Evolutionary conservation across 2,113 vertebrate genomes (phyloP).

Genomic region (Chrysemys picta): DNA sequence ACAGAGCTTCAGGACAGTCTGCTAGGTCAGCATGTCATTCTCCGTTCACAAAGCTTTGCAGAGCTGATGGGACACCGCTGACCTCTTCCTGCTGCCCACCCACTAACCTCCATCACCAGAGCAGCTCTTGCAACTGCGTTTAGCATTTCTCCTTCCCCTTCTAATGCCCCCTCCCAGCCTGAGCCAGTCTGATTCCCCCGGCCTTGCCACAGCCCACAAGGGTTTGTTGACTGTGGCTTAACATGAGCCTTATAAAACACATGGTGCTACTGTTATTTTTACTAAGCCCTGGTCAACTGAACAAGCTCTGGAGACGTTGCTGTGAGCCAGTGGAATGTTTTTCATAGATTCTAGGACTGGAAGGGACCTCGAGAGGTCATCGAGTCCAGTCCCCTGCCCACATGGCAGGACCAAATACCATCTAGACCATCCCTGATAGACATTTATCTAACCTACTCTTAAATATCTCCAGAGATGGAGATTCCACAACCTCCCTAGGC

Average conservation of each 20-base stretch:
- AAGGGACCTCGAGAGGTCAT: too few relatives aligned
- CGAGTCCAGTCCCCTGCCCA: too few relatives aligned
- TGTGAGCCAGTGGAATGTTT: slow-evolving; percentile 29
- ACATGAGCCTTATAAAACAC: background rate
- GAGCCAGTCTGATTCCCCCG: background rate
- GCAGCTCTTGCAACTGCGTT: background rate
- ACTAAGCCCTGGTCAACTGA: slow-evolving; percentile 26
- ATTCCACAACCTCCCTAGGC: too few relatives aligned
- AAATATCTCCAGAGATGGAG: too few relatives aligned
- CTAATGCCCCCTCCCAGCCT: background rate
- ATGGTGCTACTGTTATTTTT: slow-evolving; percentile 44
- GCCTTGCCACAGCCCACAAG: background rate
- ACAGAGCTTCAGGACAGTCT: background rate
- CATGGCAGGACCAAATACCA: too few relatives aligned
- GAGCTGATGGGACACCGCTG: background rate
- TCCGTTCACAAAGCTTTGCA: background rate
- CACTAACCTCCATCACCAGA: background rate
- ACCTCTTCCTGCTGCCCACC: background rate
- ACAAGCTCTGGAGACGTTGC: background rate
- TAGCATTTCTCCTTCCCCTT: background rate
- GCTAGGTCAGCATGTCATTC: background rate
- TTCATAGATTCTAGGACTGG: too few relatives aligned
- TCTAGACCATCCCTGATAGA: too few relatives aligned
- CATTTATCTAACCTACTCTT: too few relatives aligned
- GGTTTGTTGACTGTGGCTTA: slow-evolving; percentile 36